Base-by-base conservation (phyloP, 2,888 invertebrate genomes). In the Orchestes rusci region DNA sequence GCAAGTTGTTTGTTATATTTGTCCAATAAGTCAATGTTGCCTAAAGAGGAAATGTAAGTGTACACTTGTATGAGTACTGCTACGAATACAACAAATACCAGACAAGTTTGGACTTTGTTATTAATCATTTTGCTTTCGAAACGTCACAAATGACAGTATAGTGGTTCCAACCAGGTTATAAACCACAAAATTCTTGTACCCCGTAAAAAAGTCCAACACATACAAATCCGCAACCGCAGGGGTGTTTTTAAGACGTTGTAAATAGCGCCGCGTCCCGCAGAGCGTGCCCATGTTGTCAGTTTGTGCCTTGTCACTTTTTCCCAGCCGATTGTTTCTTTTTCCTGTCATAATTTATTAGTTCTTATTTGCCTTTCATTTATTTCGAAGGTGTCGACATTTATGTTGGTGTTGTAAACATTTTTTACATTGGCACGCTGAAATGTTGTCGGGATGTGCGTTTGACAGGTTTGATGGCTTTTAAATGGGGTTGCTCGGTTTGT, bases 281-380 rank as follows among this genome's bases (percentile, higher is more conserved):
- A 4, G 51, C 36, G 19, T 30, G 13, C 18, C 39, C 49, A 41
- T 51, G 51, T 50, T 49, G 50, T 49, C 51, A 52, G 50, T 53
- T 54, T 51, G 44, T 51, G 54, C 56, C 30, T 43, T 49, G 55
- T 56, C 56, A 55, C 50, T 52, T 53, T 31, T 48, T 45, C 31
- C 39, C 40, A 45, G 39, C 43, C 46, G 46, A 52, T 56, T 56
- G 53, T 54, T 54, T 53, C 49, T 48, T 43, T 39, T 45, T 39
- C 40, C 51, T 48, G 54, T 52, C 54, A 53, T 53, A 52, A 56
- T 51, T 56, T 52, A 56, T 53, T 39, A 47, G 39, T 35, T 45
- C 52, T 50, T 49, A 45, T 53, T 50, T 33, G 44, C 48, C 42
- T 48, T 48, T 45, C 55, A 52, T 53, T 52, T 48, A 53, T 56